Percentiles rank a stretch among this genome's conserved stretches.
phyloP scores from a whole-genome alignment of 2,888 invertebrate species.

The Bombylius discolor region DNA sequence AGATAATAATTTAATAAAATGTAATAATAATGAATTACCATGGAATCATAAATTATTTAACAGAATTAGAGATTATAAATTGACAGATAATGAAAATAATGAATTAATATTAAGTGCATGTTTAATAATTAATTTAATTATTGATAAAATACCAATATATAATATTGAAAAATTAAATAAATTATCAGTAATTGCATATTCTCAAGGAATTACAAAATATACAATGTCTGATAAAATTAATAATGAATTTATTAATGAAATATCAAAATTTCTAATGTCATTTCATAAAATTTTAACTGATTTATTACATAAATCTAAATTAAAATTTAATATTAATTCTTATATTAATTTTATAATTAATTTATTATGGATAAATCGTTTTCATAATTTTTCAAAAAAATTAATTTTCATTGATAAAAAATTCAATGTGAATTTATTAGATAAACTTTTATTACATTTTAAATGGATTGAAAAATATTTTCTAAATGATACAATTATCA shows the following conservation, averaged over 20 bases:
- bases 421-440: constrained; percentile 42
- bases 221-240: constrained; percentile 25
- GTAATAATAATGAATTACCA: constrained; percentile 19
- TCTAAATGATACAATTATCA: constrained; percentile 23
- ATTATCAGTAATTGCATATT: constrained; percentile 27
- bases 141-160: constrained; percentile 18
- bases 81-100: constrained; percentile 9
- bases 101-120: constrained; percentile 20
- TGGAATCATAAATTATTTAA: constrained; percentile 31
- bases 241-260: constrained; percentile 24
- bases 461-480: constrained; percentile 61
- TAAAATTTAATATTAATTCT: constrained; percentile 18
- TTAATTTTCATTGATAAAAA: constrained; percentile 27
- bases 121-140: constrained; percentile 20
- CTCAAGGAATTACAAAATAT: constrained; percentile 24
- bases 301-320: constrained; percentile 13
- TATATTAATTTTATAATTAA: constrained; percentile 22
- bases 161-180: constrained; percentile 18
- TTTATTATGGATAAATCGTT: constrained; percentile 30
- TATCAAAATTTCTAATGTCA: constrained; percentile 21
- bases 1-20: constrained; percentile 2
- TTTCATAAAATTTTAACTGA: constrained; percentile 17
- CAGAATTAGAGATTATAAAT: constrained; percentile 28
- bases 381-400: constrained; percentile 21
- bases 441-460: constrained; percentile 53